Conservation (phyloP, 2,888 invertebrate genomes). For the Lobophora halterata region DNA sequence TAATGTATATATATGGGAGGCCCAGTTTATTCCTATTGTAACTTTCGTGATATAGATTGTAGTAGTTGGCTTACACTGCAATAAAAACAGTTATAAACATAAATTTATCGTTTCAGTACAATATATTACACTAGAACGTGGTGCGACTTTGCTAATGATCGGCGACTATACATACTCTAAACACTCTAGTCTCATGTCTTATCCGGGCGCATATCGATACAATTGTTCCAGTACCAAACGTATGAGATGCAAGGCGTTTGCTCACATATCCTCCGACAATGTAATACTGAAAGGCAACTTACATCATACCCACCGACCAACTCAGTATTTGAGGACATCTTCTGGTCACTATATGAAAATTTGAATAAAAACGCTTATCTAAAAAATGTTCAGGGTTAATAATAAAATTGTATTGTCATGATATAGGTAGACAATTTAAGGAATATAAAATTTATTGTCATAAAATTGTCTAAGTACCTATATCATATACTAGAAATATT, state of each 20-base stretch:
- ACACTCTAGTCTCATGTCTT: not conserved
- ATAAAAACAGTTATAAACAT: conserved; percentile 1
- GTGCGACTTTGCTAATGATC: conserved; percentile 8
- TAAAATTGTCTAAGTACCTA: too few species aligned
- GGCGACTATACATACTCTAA: conserved; percentile 7
- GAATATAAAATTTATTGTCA: too few species aligned
- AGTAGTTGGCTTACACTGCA: too few species aligned
- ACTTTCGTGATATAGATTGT: too few species aligned
- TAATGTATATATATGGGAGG: too few species aligned
- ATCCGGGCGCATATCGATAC: conserved; percentile 5
- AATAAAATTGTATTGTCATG: too few species aligned
- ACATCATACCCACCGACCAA: conserved; percentile 19
- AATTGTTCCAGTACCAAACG: conserved; percentile 11
- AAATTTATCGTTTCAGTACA: conserved; percentile 5
- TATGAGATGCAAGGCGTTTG: conserved; percentile 16
- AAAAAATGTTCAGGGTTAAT: too few species aligned
- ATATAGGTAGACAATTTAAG: too few species aligned
- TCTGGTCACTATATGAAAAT: conserved; percentile 7
- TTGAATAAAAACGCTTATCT: too few species aligned
- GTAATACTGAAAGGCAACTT: conserved; percentile 7
- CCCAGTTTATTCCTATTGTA: too few species aligned
- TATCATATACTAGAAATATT: too few species aligned
- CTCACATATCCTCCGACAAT: conserved; percentile 5
- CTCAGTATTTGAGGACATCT: conserved; percentile 1
- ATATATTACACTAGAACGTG: conserved; percentile 2